phyloP scores from a whole-genome alignment of 2,888 invertebrate genomes.

The Archaeoteleia sp. region DNA sequence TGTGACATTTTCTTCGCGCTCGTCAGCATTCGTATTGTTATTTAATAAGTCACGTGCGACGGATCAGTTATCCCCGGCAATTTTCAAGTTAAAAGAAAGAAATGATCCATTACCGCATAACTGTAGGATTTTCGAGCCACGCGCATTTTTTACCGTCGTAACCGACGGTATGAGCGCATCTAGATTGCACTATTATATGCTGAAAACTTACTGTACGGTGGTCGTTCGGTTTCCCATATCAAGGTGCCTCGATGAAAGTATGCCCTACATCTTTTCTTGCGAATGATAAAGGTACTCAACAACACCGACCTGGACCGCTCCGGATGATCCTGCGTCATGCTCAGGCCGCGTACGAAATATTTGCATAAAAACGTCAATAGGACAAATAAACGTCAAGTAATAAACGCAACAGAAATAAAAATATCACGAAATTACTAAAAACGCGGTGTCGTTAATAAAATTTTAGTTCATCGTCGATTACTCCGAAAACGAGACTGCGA shows the following conservation, averaged over 20 bases:
- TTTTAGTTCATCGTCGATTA: no score
- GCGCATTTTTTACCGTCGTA: no score
- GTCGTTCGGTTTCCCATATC: slow-evolving; percentile 80
- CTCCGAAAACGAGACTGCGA: no score
- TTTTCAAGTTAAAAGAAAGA: no score
- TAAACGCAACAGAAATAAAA: neutral
- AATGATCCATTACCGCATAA: no score
- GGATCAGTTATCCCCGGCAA: no score
- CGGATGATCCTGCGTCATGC: slow-evolving; percentile 61
- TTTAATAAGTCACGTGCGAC: no score
- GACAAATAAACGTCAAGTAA: neutral
- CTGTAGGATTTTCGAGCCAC: no score
- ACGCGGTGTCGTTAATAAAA: no score
- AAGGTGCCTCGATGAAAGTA: slow-evolving; percentile 80
- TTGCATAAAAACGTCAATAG: neutral
- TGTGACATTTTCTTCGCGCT: no score
- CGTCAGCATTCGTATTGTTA: no score
- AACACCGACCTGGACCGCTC: slow-evolving; percentile 69
- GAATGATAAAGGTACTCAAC: slow-evolving; percentile 78
- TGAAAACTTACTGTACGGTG: slow-evolving; percentile 76
- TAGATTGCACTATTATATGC: neutral
- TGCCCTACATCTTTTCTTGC: slow-evolving; percentile 79
- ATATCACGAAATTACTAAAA: neutral
- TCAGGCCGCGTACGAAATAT: neutral
- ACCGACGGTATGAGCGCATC: neutral